These are phyloP conservation scores for Delichon dasypus DNA, from an alignment of 2,797 vertebrate genomes.

Conservation along the genomic window DNA sequence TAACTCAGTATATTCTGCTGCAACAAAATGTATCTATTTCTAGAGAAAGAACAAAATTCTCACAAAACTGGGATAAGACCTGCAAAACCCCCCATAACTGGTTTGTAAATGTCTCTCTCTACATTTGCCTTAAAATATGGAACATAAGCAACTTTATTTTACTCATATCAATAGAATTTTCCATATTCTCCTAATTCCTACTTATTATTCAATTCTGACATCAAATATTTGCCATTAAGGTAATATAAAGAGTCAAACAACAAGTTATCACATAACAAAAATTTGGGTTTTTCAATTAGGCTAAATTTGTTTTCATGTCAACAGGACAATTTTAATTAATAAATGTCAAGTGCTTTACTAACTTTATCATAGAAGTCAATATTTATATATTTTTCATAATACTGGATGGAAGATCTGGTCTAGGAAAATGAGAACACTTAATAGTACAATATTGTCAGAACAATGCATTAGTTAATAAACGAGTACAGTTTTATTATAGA, in stretches of 20 bases:
- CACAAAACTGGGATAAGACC: not conserved
- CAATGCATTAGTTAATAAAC: not conserved
- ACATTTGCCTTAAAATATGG: not conserved
- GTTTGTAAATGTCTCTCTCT: not conserved
- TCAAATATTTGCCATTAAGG: not conserved
- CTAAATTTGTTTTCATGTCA: not conserved
- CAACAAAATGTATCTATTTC: not conserved
- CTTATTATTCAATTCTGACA: not conserved
- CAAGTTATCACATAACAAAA: not conserved
- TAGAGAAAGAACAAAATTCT: not conserved
- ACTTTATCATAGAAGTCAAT: not conserved
- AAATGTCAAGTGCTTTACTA: not conserved
- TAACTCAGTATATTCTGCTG: not conserved
- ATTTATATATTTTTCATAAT: not conserved
- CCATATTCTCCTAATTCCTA: not conserved
- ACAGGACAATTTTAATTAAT: not conserved
- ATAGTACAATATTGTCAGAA: not conserved
- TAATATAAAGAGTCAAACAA: not conserved
- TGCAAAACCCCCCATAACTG: not conserved
- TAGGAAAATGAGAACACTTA: not conserved
- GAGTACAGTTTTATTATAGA: not conserved
- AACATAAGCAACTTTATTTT: not conserved
- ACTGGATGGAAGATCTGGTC: not conserved
- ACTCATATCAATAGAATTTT: not conserved
- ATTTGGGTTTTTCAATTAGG: not conserved